Conservation (phyloP, 1,140 invertebrate species). For the Euglossa dilemma region DNA sequence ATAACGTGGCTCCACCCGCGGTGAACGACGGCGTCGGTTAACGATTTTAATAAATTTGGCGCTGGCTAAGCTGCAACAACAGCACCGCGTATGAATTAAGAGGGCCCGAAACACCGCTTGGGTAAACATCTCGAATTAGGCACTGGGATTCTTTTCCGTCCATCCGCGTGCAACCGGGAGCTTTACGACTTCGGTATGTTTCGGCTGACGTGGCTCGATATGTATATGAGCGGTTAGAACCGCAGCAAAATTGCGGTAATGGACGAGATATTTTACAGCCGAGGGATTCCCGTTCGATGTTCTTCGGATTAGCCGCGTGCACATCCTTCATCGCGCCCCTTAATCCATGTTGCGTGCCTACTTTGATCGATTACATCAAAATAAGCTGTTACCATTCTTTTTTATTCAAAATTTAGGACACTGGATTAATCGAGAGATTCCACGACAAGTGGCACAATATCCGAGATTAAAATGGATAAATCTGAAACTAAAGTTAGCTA, state of each 20-base stretch:
- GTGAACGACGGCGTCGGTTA: constrained; percentile 41
- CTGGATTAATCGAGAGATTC: background rate
- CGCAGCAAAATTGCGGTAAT: constrained; percentile 61
- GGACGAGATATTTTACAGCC: constrained; percentile 61
- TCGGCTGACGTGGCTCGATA: constrained; percentile 38
- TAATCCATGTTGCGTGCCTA: constrained; percentile 21
- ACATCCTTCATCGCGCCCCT: constrained; percentile 1
- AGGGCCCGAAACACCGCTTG: constrained; percentile 67
- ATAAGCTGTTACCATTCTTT: background rate
- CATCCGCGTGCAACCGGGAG: constrained; percentile 52
- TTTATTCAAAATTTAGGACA: background rate
- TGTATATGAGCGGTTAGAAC: constrained; percentile 50
- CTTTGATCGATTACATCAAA: constrained; percentile 18
- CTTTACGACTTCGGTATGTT: constrained; percentile 70
- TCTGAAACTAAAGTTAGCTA: no score
- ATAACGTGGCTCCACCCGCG: constrained; percentile 9
- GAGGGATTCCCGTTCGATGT: constrained; percentile 40
- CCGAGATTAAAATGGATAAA: no score
- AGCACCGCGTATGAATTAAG: constrained; percentile 73
- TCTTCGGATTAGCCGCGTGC: constrained; percentile 25
- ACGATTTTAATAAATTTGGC: constrained; percentile 74
- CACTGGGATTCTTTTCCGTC: constrained; percentile 69
- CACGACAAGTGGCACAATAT: background rate
- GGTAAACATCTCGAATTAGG: constrained; percentile 77
- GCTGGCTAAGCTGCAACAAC: constrained; percentile 74